phyloP scores from a whole-genome alignment of 2,797 vertebrate genomes.

The Oreortyx pictus region DNA sequence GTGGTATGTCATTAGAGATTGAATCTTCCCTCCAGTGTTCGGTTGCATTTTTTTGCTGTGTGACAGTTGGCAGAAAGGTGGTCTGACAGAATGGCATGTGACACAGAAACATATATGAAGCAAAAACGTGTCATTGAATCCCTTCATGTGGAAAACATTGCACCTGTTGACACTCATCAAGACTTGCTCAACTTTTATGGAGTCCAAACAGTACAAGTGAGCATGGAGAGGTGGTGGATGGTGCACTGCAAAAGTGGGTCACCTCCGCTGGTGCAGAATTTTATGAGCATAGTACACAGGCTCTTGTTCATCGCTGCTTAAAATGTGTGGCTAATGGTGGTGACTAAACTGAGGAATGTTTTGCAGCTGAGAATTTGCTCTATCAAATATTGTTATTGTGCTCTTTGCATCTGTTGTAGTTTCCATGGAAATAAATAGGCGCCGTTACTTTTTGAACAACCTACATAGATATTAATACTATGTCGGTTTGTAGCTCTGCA shows the following conservation, averaged over 20 bases:
- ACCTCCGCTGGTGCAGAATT: background rate
- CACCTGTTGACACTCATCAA: background rate
- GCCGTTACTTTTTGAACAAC: background rate
- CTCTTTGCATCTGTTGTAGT: background rate
- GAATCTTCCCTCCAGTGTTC: background rate
- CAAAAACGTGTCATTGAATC: background rate
- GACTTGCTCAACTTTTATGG: background rate
- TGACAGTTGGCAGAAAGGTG: background rate
- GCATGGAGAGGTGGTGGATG: too few species aligned
- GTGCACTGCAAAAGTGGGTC: too few species aligned
- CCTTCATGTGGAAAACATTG: background rate
- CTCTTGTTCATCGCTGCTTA: background rate
- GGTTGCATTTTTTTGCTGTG: background rate
- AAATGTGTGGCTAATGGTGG: background rate
- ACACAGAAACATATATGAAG: background rate
- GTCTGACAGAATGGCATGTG: background rate
- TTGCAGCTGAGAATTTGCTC: background rate
- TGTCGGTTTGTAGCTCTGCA: background rate
- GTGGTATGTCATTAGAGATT: background rate
- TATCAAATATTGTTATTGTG: background rate
- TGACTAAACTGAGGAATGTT: background rate
- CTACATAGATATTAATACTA: background rate
- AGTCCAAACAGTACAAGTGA: background rate
- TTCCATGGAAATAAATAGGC: background rate
- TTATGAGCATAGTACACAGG: background rate